These are phyloP conservation scores for Drosophila sp. DNA, from an alignment of 1,140 invertebrate genomes.

Conservation along the genomic window DNA sequence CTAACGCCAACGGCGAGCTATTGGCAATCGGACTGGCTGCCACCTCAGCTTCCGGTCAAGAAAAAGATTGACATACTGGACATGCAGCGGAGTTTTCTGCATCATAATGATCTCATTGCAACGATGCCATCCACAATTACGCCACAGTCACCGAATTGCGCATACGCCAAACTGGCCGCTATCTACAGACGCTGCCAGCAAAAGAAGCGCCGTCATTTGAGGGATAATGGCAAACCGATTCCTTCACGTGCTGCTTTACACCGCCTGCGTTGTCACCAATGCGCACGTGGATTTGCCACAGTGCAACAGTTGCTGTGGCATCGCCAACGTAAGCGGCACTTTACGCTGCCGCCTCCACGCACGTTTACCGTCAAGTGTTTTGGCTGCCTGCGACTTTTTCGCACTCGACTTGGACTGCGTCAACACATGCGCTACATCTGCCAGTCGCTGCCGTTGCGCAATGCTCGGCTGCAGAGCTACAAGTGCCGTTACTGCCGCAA, in stretches of 20 bases:
- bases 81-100: conserved; percentile 76
- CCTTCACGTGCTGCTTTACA: neutral
- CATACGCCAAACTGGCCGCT: conserved; percentile 59
- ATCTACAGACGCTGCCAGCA: conserved; percentile 53
- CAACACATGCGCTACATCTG: conserved; percentile 80
- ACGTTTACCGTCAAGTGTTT: conserved; percentile 54
- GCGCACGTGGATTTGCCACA: conserved; percentile 39
- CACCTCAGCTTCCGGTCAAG: conserved; percentile 37
- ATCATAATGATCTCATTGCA: conserved; percentile 62
- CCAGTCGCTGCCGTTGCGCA: conserved; percentile 67
- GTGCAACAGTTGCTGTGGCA: conserved; percentile 50
- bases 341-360: conserved; percentile 33
- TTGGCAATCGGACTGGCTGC: conserved; percentile 66
- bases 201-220: conserved; percentile 46
- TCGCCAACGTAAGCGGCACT: conserved; percentile 43
- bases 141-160: conserved; percentile 13
- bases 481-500: conserved; percentile 73
- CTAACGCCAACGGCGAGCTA: conserved; percentile 30
- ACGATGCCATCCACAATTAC: conserved; percentile 3
- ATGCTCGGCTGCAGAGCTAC: conserved; percentile 62
- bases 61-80: conserved; percentile 74
- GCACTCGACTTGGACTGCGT: conserved; percentile 53
- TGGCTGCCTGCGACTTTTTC: conserved; percentile 64
- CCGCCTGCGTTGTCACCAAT: conserved; percentile 44
- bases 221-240: neutral